A percentile compares a stretch with the other conserved stretches of the same genome.
These are phyloP conservation scores for Novumbra hubbsi DNA, from an alignment of 2,797 vertebrate genomes.

Conservation along the genomic window DNA sequence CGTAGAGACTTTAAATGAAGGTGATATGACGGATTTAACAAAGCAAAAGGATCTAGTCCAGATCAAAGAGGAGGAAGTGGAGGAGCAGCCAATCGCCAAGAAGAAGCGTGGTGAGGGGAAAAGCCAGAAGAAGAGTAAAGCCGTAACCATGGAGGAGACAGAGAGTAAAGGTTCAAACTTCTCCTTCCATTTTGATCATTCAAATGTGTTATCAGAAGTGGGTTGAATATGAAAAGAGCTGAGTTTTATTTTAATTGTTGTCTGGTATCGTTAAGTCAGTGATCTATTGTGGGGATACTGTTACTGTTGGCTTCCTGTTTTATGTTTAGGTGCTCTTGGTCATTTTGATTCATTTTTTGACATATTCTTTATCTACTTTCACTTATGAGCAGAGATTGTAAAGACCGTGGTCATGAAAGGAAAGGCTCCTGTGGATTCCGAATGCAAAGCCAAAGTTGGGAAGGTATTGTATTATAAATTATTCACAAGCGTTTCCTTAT, in stretches of 20 bases:
- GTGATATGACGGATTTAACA: neutral
- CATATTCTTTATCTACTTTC: neutral
- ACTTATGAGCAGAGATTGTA: constrained; percentile 70
- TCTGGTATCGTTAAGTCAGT: neutral
- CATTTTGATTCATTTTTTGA: neutral
- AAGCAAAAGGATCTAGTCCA: neutral
- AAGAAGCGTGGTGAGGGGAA: constrained; percentile 51
- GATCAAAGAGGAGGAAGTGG: constrained; percentile 56
- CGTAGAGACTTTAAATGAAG: constrained; percentile 49
- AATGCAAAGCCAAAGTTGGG: constrained; percentile 82
- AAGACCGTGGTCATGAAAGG: constrained; percentile 85
- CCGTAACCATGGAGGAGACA: constrained; percentile 43
- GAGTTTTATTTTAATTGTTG: neutral
- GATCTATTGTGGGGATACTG: neutral
- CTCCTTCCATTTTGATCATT: neutral
- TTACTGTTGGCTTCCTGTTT: neutral
- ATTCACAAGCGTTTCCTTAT: neutral
- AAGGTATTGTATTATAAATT: constrained; percentile 68
- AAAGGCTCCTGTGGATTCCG: constrained; percentile 84
- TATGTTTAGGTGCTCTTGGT: neutral
- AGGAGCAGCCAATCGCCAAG: constrained; percentile 59
- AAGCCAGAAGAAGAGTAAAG: constrained; percentile 46
- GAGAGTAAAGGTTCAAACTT: constrained; percentile 43
- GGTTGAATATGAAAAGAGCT: neutral
- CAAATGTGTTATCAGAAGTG: neutral